phyloP scores from a whole-genome alignment of 1,140 invertebrate genomes.

The Pseudomyrmex dendroicus region DNA sequence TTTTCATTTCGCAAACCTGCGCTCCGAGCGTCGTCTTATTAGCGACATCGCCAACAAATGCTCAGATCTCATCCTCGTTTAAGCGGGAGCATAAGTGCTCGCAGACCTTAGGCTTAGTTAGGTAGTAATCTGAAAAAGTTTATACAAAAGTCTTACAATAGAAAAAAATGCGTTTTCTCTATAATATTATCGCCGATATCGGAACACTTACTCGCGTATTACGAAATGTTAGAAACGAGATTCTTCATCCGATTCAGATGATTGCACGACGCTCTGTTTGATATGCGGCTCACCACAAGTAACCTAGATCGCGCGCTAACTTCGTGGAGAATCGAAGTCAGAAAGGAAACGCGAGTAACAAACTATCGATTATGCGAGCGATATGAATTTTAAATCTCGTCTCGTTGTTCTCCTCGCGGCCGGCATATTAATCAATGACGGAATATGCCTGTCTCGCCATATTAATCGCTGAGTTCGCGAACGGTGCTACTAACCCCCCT shows the following conservation, averaged over 20 bases:
- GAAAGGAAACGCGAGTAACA: slow-evolving; percentile 40
- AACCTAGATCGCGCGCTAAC: background rate
- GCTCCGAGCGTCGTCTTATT: slow-evolving; percentile 53
- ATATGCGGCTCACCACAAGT: slow-evolving; percentile 22
- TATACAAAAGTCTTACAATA: background rate
- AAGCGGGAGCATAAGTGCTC: slow-evolving; percentile 46
- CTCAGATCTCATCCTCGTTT: slow-evolving; percentile 71
- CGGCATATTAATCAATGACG: slow-evolving; percentile 49
- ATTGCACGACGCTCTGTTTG: background rate
- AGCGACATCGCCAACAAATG: slow-evolving; percentile 56
- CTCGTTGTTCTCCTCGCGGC: slow-evolving; percentile 9
- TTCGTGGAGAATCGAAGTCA: slow-evolving; percentile 1
- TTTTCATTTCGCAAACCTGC: slow-evolving; percentile 70
- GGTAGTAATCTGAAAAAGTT: slow-evolving; percentile 62
- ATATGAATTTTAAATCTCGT: slow-evolving; percentile 54
- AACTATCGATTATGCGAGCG: slow-evolving; percentile 50
- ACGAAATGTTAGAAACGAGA: background rate
- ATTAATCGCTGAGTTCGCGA: slow-evolving; percentile 71
- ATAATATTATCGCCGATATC: background rate
- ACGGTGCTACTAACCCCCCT: slow-evolving; percentile 54
- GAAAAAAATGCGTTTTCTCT: background rate
- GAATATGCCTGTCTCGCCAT: slow-evolving; percentile 63
- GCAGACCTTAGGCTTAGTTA: slow-evolving; percentile 14
- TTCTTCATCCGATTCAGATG: background rate
- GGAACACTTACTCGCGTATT: slow-evolving; percentile 23